Percentiles rank a stretch among this genome's conserved stretches.
phyloP scores from a whole-genome alignment of 2,797 vertebrate genomes.

The Myiotriccus ornatus region DNA sequence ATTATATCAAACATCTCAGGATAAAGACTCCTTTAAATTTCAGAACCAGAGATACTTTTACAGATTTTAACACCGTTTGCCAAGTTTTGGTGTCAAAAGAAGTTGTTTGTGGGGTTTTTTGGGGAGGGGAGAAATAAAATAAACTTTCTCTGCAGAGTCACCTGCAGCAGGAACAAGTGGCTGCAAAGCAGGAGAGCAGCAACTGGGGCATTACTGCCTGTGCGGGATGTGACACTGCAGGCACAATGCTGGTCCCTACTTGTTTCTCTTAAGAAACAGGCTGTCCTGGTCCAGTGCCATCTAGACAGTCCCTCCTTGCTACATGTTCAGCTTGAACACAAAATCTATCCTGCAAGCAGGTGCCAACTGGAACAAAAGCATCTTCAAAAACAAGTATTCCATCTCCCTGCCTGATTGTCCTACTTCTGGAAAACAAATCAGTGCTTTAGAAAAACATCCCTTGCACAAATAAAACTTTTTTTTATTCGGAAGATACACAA shows the following conservation, averaged over 20 bases:
- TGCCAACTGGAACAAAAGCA: not conserved
- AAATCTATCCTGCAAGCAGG: not conserved
- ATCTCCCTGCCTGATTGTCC: not conserved
- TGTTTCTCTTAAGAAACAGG: not conserved
- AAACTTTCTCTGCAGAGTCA: not conserved
- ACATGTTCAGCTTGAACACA: fast-evolving
- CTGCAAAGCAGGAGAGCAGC: not conserved
- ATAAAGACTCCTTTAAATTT: not conserved
- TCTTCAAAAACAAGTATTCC: not conserved
- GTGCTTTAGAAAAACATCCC: not conserved
- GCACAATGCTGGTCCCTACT: not conserved
- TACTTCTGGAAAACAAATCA: not conserved
- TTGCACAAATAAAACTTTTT: not conserved
- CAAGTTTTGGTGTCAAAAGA: not conserved
- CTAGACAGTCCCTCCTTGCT: not conserved
- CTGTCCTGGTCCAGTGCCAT: not conserved
- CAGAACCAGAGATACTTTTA: not conserved
- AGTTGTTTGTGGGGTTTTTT: not conserved
- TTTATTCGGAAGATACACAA: not conserved
- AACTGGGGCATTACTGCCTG: not conserved
- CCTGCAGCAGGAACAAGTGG: not conserved
- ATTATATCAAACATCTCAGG: not conserved
- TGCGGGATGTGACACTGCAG: not conserved
- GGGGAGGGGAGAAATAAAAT: not conserved
- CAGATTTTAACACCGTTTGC: not conserved